Evolutionary conservation across 2,888 invertebrate genomes (phyloP).

Genomic region (Scaptomyza tumidula): DNA sequence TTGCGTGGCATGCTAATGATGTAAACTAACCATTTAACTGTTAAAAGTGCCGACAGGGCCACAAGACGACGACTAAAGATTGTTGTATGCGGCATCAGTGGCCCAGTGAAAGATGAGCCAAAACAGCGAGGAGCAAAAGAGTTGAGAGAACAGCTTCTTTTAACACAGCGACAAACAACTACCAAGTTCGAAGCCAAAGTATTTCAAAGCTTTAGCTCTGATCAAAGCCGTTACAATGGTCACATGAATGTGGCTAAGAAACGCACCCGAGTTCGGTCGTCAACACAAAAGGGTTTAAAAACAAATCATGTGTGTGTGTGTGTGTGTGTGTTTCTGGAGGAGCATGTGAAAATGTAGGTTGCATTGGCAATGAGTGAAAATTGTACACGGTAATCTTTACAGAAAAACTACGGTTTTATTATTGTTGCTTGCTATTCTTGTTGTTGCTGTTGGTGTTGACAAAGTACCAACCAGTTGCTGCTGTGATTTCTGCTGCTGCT

Average conservation of each 20-base stretch:
- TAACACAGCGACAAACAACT: not conserved
- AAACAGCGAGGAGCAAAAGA: conserved; percentile 14
- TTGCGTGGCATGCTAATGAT: conserved; percentile 73
- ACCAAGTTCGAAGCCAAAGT: conserved; percentile 9
- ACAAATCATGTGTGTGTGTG: conserved; percentile 14
- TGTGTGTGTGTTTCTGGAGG: conserved; percentile 20
- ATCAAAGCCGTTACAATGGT: conserved; percentile 76
- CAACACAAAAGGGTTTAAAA: conserved; percentile 55
- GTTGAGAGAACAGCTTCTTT: conserved; percentile 14
- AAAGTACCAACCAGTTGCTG: conserved; percentile 61
- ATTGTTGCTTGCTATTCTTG: conserved; percentile 26
- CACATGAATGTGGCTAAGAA: conserved; percentile 66
- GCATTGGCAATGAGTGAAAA: conserved; percentile 74
- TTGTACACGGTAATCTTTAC: conserved; percentile 69
- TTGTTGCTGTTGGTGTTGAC: conserved; percentile 59
- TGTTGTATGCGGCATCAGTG: conserved; percentile 44
- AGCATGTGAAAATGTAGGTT: conserved; percentile 71
- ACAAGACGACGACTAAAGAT: conserved; percentile 40
- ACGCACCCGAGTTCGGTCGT: conserved; percentile 42
- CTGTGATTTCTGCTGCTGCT: conserved; percentile 59
- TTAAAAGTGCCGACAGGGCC: conserved; percentile 71
- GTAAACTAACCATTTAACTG: conserved; percentile 77
- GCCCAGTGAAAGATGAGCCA: conserved; percentile 36
- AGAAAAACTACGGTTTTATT: conserved; percentile 69
- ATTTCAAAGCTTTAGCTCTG: conserved; percentile 20